phyloP scores from a whole-genome alignment of 2,797 vertebrate species.

The Enteromius viviparus region DNA sequence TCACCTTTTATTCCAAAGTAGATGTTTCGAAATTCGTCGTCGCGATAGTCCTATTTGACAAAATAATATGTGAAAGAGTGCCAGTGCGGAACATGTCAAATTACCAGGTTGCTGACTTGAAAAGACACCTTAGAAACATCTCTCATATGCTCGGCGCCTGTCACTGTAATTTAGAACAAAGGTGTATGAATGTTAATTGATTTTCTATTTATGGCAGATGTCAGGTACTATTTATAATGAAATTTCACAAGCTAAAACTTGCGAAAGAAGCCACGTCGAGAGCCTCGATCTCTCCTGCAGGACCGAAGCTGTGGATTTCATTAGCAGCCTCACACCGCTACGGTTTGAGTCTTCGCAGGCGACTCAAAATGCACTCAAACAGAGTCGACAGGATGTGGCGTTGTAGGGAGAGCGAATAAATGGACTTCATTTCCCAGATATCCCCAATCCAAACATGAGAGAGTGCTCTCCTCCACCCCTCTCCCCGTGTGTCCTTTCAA shows the following conservation, averaged over 20 bases:
- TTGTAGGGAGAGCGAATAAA: conserved; percentile 28
- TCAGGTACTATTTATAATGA: conserved; percentile 59
- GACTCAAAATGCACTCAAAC: too few relatives aligned
- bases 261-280: conserved; percentile 28
- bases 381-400: conserved; percentile 27
- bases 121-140: conserved; percentile 48
- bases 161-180: conserved; percentile 54
- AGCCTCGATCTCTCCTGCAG: conserved; percentile 23
- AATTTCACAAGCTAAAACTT: conserved; percentile 47
- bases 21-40: background rate
- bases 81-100: conserved; percentile 36
- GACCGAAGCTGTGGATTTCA: conserved; percentile 39
- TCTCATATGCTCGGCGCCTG: conserved; percentile 40
- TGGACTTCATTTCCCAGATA: conserved; percentile 43
- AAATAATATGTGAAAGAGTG: conserved; percentile 4
- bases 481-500: conserved; percentile 18
- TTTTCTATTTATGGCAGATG: conserved; percentile 59
- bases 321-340: conserved; percentile 29
- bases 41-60: background rate
- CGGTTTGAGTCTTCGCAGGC: conserved; percentile 22
- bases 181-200: conserved; percentile 60
- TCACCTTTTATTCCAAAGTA: background rate
- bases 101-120: conserved; percentile 45
- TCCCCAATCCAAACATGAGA: conserved; percentile 1
- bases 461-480: conserved; percentile 21